Percentiles rank a stretch among this genome's conserved stretches.
Evolutionary conservation across 2,797 vertebrate species (phyloP).

Genomic region (Gymnodraco acuticeps): DNA sequence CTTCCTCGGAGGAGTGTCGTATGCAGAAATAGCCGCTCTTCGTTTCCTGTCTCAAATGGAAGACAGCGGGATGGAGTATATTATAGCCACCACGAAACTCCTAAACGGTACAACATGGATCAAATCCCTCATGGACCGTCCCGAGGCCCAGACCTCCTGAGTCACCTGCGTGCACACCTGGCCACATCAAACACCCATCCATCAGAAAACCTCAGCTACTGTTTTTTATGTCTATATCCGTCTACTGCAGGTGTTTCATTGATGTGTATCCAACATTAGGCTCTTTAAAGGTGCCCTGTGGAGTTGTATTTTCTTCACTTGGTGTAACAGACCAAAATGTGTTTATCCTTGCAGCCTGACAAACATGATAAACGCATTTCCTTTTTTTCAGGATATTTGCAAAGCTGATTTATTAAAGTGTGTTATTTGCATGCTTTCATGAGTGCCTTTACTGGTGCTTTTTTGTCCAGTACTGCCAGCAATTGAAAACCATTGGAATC

Average conservation of each 20-base stretch:
- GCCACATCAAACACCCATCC: slow-evolving; percentile 61
- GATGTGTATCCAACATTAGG: slow-evolving; percentile 49
- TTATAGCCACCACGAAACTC: slow-evolving; percentile 97
- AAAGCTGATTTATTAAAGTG: neutral
- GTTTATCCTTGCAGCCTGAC: neutral
- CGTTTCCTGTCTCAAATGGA: slow-evolving; percentile 98
- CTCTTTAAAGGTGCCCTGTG: slow-evolving; percentile 29
- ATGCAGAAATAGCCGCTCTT: slow-evolving; percentile 95
- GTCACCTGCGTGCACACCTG: slow-evolving; percentile 50
- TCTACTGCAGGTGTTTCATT: slow-evolving; percentile 70
- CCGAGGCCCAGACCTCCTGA: slow-evolving; percentile 82
- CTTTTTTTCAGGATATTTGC: neutral
- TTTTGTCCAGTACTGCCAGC: neutral
- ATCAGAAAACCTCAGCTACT: slow-evolving; percentile 39
- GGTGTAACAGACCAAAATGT: neutral
- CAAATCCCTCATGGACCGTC: slow-evolving; percentile 94
- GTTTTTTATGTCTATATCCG: slow-evolving; percentile 35
- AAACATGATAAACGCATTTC: neutral
- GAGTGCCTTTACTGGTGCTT: neutral
- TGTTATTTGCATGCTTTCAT: neutral
- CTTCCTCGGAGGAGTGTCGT: slow-evolving; percentile 96
- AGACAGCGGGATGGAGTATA: slow-evolving; percentile 95
- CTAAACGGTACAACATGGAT: slow-evolving; percentile 96
- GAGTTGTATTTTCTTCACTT: slow-evolving; percentile 20
- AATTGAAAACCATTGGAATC: neutral